Conservation (phyloP, 2,888 invertebrate genomes). For the Pachycephus smyrnensis region DNA sequence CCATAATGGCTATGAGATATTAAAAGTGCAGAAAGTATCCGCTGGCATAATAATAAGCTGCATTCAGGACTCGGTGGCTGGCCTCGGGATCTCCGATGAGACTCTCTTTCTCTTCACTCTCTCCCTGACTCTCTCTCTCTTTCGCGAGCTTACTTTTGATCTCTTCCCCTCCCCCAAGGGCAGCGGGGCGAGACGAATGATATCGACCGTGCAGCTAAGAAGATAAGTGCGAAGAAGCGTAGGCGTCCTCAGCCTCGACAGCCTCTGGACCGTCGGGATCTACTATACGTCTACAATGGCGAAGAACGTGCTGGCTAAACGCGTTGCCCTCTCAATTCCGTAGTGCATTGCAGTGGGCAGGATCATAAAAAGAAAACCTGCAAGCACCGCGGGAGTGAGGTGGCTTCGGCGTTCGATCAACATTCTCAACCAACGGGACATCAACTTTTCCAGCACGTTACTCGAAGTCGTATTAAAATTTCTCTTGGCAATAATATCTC, state of each 20-base stretch:
- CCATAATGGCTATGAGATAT: background rate
- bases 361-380: slow-evolving; percentile 74
- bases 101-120: background rate
- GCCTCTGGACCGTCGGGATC: background rate
- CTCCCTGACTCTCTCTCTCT: background rate
- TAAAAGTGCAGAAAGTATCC: background rate
- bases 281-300: background rate
- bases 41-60: slow-evolving; percentile 1
- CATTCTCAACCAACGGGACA: background rate
- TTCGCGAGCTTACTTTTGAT: background rate
- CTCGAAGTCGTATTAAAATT: background rate
- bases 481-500: background rate
- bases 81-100: background rate
- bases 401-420: slow-evolving; percentile 61
- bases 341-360: slow-evolving; percentile 95
- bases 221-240: slow-evolving; percentile 8
- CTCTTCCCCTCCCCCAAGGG: background rate
- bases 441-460: background rate
- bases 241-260: background rate
- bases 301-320: slow-evolving; percentile 47
- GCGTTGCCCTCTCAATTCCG: slow-evolving; percentile 89
- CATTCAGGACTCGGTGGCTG: background rate
- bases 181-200: slow-evolving; percentile 21
- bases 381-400: slow-evolving; percentile 97
- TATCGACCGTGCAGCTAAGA: slow-evolving; percentile 28